Conservation (phyloP, 2,888 invertebrate species). For the Brenthis hecate region DNA sequence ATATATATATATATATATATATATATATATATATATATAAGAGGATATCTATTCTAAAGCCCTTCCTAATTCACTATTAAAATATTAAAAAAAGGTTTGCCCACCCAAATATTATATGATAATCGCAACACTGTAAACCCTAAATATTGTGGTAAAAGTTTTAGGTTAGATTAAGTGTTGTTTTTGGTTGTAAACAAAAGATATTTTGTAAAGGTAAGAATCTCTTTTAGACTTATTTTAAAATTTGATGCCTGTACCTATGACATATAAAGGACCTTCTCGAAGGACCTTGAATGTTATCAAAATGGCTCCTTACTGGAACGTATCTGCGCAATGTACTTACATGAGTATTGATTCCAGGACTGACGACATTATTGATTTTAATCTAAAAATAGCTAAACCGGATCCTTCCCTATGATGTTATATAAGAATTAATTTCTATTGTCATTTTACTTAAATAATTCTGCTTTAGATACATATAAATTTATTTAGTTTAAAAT, state of each 20-base stretch:
- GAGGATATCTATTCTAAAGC: too few relatives aligned
- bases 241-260: background rate
- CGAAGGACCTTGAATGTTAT: background rate
- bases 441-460: too few relatives aligned
- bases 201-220: background rate
- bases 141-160: too few relatives aligned
- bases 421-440: too few relatives aligned
- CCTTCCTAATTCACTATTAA: too few relatives aligned
- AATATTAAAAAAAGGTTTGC: too few relatives aligned
- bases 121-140: too few relatives aligned
- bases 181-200: conserved; percentile 7
- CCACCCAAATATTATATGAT: too few relatives aligned
- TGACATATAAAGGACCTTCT: conserved; percentile 12
- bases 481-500: too few relatives aligned
- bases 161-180: background rate
- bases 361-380: background rate
- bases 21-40: too few relatives aligned
- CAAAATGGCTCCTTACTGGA: conserved; percentile 15
- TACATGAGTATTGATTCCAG: conserved; percentile 4
- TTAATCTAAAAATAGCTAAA: conserved; percentile 3
- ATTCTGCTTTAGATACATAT: too few relatives aligned
- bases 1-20: too few relatives aligned
- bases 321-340: conserved; percentile 9
- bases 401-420: background rate
- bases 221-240: background rate